These are phyloP conservation scores for Argynnis bischoffii DNA, from an alignment of 2,888 invertebrate genomes.

Conservation along the genomic window DNA sequence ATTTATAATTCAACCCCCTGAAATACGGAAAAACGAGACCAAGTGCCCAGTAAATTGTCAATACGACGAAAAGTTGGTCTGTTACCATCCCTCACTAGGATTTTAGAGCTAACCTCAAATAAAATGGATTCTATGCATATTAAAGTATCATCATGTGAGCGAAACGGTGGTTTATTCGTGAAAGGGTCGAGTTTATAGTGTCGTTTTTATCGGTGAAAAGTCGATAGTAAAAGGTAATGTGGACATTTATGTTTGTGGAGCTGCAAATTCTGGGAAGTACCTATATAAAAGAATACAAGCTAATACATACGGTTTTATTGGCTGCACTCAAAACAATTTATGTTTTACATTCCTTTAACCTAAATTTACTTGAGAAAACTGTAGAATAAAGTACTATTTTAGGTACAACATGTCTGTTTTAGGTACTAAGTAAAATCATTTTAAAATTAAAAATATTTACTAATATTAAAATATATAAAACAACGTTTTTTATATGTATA, in stretches of 20 bases:
- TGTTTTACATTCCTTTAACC: slow-evolving; percentile 18
- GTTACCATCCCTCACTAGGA: slow-evolving; percentile 54
- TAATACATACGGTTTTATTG: slow-evolving; percentile 38
- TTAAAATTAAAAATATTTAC: too few relatives aligned
- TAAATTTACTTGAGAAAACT: background rate
- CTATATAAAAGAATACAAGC: slow-evolving; percentile 41
- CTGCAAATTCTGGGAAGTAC: slow-evolving; percentile 46
- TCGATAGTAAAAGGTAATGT: slow-evolving; percentile 70
- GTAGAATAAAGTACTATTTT: background rate
- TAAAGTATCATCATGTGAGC: slow-evolving; percentile 76
- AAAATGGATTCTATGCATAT: slow-evolving; percentile 79
- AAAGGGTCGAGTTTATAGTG: slow-evolving; percentile 67
- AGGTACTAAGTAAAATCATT: too few relatives aligned
- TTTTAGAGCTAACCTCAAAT: slow-evolving; percentile 69
- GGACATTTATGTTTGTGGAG: slow-evolving; percentile 53
- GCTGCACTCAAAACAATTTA: slow-evolving; percentile 31
- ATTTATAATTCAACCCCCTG: slow-evolving; percentile 72
- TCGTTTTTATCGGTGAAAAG: slow-evolving; percentile 67
- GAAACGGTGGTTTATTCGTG: slow-evolving; percentile 67
- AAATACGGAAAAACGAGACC: slow-evolving; percentile 71
- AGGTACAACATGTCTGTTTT: too few relatives aligned
- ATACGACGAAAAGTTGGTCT: slow-evolving; percentile 46
- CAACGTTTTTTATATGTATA: too few relatives aligned
- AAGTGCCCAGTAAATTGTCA: slow-evolving; percentile 64
- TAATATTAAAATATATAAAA: too few relatives aligned